These are phyloP conservation scores for Falco novaeseelandiae DNA, from an alignment of 2,797 vertebrate species.

Conservation along the genomic window DNA sequence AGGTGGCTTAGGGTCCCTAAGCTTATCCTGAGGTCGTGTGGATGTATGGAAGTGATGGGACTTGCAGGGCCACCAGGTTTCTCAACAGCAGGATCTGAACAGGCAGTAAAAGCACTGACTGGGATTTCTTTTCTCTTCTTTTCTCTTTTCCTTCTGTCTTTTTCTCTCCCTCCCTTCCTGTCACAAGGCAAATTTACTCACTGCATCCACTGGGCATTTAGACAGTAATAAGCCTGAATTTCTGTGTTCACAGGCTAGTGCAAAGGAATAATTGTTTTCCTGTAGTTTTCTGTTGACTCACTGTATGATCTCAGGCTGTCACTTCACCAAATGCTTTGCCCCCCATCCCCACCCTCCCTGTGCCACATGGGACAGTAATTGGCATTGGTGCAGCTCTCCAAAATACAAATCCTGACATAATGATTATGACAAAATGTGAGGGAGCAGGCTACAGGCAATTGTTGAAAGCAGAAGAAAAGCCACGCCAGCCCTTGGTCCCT, in stretches of 20 bases:
- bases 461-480: not conserved
- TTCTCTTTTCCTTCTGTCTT: not conserved
- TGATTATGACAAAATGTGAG: not conserved
- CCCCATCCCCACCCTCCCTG: not conserved
- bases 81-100: not conserved
- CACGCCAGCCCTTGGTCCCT: not conserved
- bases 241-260: not conserved
- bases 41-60: not conserved
- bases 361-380: not conserved
- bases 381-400: not conserved
- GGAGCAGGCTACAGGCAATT: too few species aligned
- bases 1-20: not conserved
- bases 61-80: not conserved
- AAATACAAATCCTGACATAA: fast-evolving
- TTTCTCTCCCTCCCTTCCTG: not conserved
- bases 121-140: not conserved
- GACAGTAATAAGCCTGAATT: not conserved
- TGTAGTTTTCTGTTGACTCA: not conserved
- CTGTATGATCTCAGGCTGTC: not conserved
- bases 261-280: not conserved
- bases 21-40: not conserved
- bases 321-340: not conserved
- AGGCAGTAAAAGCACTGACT: not conserved
- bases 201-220: not conserved
- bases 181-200: not conserved